phyloP scores from a whole-genome alignment of 2,113 vertebrate species.

The Probosciger aterrimus region DNA sequence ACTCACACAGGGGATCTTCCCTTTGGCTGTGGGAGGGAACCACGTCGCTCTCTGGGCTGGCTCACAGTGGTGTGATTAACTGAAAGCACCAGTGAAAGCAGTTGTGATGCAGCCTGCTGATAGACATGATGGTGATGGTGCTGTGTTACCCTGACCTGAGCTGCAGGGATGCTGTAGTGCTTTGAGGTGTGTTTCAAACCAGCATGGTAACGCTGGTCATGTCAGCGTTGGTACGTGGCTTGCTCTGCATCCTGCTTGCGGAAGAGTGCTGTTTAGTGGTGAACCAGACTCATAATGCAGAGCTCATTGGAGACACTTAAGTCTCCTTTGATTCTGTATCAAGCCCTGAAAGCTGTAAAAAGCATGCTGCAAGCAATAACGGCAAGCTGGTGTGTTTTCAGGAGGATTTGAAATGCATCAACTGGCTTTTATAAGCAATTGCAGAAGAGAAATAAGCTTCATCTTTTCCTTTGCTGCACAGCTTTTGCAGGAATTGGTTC shows the following conservation, averaged over 20 bases:
- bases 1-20: not conserved
- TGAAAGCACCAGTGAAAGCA: not conserved
- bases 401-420: not conserved
- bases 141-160: not conserved
- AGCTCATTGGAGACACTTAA: not conserved
- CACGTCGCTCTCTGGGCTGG: fast-evolving
- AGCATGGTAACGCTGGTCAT: not conserved
- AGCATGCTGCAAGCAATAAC: not conserved
- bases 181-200: not conserved
- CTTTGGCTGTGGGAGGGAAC: not conserved
- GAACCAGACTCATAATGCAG: not conserved
- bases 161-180: not conserved
- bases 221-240: not conserved
- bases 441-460: not conserved
- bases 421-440: not conserved
- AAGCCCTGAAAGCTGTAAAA: not conserved
- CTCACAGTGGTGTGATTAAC: not conserved
- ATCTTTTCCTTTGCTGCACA: not conserved
- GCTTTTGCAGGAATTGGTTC: not conserved
- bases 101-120: not conserved
- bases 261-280: not conserved
- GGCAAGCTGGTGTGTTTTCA: not conserved
- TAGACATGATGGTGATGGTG: not conserved
- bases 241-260: not conserved
- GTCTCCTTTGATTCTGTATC: not conserved